Base-by-base conservation (phyloP, 2,888 invertebrate genomes). In the Aleiodes alternator region DNA sequence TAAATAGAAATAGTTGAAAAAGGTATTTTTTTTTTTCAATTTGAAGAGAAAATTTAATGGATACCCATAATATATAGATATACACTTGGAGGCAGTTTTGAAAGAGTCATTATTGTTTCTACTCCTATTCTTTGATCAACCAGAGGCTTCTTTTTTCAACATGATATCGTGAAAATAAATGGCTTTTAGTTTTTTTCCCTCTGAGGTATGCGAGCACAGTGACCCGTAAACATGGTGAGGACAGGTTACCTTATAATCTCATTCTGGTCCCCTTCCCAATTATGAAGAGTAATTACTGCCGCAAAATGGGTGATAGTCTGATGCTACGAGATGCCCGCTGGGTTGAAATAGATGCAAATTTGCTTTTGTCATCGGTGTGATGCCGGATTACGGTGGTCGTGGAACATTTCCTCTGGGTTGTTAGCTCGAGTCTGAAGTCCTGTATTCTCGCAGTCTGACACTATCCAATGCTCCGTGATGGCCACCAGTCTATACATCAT, bases 311-410 rank as follows among this genome's bases (percentile, higher is more conserved):
- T 14, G 64, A 23, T 64, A 64, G 64, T 43, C 64, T 34, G 48
- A 64, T 64, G 64, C 43, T 48, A 38, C 9, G 64, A 64, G 64
- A 64, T 64, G 43, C 43, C 64, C 64, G 64, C 64, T 70, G 70
- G 70, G 70, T 16, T 51, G 69, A 66, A 72, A 69, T 69, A 68
- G 69, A 68, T 69, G 68, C 73, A 73, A 73, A 73, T 73, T 73
- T 69, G 69, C 69, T 69, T 73, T 69, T 69, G 57, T 69, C 73
- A 69, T 69, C 61, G 73, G 68, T 64, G 73, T 69, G 73, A 73
- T 68, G 57, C 73, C 69, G 73, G 73, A 73, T 73, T 69, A 73
- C 69, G 59, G 68, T 51, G 57, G 73, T 61, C 72, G 53, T 70
- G 56, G 64, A 64, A 72, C 72, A 72, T 72, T 72, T 61, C 72